Evolutionary conservation across 1,140 invertebrate species (phyloP).

Genomic region (Euura saliciscinereae): DNA sequence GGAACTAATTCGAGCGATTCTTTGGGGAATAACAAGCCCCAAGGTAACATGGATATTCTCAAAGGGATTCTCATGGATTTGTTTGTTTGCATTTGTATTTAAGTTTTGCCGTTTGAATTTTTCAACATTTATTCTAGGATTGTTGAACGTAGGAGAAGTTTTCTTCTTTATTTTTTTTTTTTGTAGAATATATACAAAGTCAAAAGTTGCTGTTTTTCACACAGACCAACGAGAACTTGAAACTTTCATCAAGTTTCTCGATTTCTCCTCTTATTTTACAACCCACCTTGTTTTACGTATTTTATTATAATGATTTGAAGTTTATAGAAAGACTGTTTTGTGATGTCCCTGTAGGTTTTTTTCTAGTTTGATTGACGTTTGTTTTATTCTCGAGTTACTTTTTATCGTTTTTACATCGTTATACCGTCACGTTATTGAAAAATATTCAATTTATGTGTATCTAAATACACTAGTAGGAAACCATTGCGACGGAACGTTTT

Average conservation of each 20-base stretch:
- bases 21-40: conserved; percentile 37
- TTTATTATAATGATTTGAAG: no score
- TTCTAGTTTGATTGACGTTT: background rate
- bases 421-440: no score
- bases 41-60: conserved; percentile 47
- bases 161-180: no score
- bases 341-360: conserved; percentile 20
- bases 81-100: conserved; percentile 54
- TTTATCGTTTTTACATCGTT: background rate
- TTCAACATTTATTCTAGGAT: background rate
- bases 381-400: background rate
- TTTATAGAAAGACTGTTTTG: conserved; percentile 14
- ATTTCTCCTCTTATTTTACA: no score
- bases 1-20: conserved; percentile 39
- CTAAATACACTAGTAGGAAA: no score
- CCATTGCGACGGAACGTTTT: no score
- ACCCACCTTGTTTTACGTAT: no score
- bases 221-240: no score
- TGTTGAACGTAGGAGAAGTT: background rate
- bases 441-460: no score
- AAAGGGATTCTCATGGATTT: conserved; percentile 53
- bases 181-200: no score
- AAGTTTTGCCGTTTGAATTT: background rate
- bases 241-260: no score
- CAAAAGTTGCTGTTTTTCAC: no score